Base-by-base conservation (phyloP, 2,113 vertebrate genomes). In the Embiotoca jacksoni region DNA sequence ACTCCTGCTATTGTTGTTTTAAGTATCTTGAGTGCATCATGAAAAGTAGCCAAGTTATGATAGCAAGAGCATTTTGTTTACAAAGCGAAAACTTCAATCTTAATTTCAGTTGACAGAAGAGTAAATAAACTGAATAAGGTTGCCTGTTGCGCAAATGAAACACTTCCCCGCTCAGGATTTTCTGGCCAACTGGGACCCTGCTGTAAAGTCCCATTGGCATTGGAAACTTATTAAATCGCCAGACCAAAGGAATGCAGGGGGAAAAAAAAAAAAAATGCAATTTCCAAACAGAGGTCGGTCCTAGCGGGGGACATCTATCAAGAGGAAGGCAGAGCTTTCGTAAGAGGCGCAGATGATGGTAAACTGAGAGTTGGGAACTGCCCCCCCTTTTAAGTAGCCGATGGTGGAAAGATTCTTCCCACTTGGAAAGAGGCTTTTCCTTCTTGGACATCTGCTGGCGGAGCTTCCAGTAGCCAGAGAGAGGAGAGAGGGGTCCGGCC, bases 321-420 rank as follows among this genome's bases (percentile, higher is more conserved):
- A 75, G 88, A 94, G 94, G 93, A 93, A 94, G 92, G 91, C 95
- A 93, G 88, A 91, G 77, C 92, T 97, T 96, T 97, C 96, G 95
- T 96, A 96, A 97, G 93, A 92, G 76, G 50, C 74, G 90, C 92
- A 89, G 93, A 92, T 91, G 93, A 93, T 93, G 94, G 94, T 95
- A 95, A 96, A 95, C 83, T 90, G 95, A 95, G 96, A 94, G 93
- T 78, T 92, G 94, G 96, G 97, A 96, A 95, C 97, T 95, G 95
- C 97, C 97, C 97, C 23, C 95, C 96, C 95, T 96, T 94, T 98
- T 99, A 98, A 99, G 98, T 93, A 96, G 96, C 96, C 95, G 94
- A 91, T 93, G 94, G 94, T 93, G 94, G 93, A 93, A 93, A 96
- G 95, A 94, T 89, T 95, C 96, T 95, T 96, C 95, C 95, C 96